Evolutionary conservation across 2,888 invertebrate species (phyloP).

Genomic region (Malthinus flaveolus): DNA sequence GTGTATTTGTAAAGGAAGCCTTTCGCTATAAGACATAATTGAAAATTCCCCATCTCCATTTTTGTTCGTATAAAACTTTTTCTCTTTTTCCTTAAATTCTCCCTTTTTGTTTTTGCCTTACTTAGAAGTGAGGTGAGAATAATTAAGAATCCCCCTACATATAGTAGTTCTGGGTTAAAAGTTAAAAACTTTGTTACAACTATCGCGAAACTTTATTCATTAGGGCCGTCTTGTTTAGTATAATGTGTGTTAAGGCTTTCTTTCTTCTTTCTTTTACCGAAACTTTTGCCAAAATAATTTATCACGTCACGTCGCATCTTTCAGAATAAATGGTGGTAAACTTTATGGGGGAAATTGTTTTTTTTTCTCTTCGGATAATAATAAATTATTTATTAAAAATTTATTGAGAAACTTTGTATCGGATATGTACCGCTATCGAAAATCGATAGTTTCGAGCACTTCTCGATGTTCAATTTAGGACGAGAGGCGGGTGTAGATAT

Average conservation of each 20-base stretch:
- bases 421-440: too few relatives aligned
- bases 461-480: too few relatives aligned
- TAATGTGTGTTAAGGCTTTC: conserved; percentile 11
- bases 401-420: too few relatives aligned
- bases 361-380: too few relatives aligned
- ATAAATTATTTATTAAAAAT: too few relatives aligned
- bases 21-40: too few relatives aligned
- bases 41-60: too few relatives aligned
- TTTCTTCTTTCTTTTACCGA: conserved; percentile 7
- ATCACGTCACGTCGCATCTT: not conserved
- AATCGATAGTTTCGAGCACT: too few relatives aligned
- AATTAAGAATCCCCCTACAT: too few relatives aligned
- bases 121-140: too few relatives aligned
- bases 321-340: not conserved
- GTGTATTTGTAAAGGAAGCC: not conserved
- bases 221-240: conserved; percentile 12
- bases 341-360: not conserved
- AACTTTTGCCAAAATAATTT: conserved; percentile 3
- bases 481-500: too few relatives aligned
- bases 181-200: not conserved
- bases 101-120: too few relatives aligned
- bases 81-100: not conserved
- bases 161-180: not conserved
- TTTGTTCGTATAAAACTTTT: not conserved
- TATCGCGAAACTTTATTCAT: not conserved